Evolutionary conservation across 2,888 invertebrate genomes (phyloP), one percentile per base, ranked within the genome.

Genomic region (Molanna angustata): DNA sequence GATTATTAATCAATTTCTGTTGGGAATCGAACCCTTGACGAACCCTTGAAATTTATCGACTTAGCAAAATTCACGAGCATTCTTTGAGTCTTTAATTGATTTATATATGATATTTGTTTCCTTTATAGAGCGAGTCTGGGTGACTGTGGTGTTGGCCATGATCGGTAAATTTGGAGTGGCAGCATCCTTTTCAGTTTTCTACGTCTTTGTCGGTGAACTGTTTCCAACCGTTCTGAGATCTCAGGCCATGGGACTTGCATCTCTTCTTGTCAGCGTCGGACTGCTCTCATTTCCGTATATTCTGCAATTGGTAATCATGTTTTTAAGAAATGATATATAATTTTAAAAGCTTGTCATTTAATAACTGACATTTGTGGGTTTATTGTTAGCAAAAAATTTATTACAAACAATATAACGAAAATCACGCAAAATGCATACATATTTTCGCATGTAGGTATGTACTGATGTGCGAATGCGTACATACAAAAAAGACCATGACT

Each of bases 171-270:
- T 85, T 41, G 83, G 82, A 27, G 80, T 82, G n/a, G 83, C 85
- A 2, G 81, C 83, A 1, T 80, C 84, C 0, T 85, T 85, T 62
- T 80, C 83, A 0, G 82, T 84, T 1, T 84, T 85, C 67, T 86
- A 85, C 67, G 83, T 86, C 2, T 78, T 83, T 62, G 82, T 85
- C 2, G 85, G 84, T 0, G 85, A 86, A 63, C 66, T 85, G 2
- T 70, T 84, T 57, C 85, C 85, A 0, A 85, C 85, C 0, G 83
- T 83, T 6, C 64, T 84, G 35, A 69, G 84, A 33, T 80, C 83
- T 0, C 82, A 83, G 61, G 84, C 83, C 1, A 83, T 84, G 82
- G 84, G 83, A 0, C 78, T 83, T 21, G 78, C 83, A 0, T 83
- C 83, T 0, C 82, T 85, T 62, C 76, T 84, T 60, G 76, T 83